Conservation (phyloP, 2,797 vertebrate genomes). For the Perodicticus potto region DNA sequence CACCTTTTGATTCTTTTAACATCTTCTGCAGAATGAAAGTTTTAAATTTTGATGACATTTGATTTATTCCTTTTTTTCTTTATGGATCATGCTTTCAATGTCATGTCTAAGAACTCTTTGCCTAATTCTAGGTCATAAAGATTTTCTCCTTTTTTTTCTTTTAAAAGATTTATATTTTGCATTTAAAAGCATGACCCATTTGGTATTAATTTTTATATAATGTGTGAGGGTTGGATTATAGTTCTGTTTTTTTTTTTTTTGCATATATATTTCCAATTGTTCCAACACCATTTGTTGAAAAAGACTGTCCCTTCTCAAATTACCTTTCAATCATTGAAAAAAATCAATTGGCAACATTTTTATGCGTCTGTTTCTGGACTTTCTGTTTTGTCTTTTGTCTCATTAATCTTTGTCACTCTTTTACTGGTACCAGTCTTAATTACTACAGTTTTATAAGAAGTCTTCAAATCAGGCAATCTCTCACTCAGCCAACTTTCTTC, state of each 20-base stretch:
- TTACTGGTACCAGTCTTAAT: neutral
- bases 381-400: neutral
- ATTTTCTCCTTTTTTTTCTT: neutral
- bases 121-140: neutral
- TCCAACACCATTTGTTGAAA: neutral
- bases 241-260: neutral
- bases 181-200: neutral
- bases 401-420: neutral
- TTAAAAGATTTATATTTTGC: neutral
- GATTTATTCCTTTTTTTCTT: neutral
- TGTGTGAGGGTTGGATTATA: neutral
- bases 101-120: neutral
- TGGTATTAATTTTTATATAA: neutral
- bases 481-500: neutral
- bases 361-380: neutral
- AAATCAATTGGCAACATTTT: neutral
- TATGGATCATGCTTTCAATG: neutral
- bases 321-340: neutral
- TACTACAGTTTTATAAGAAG: neutral
- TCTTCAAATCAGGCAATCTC: neutral
- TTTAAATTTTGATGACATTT: neutral
- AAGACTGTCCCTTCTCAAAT: neutral
- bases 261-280: neutral
- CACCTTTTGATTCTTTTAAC: neutral
- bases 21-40: neutral